Evolutionary conservation across 2,113 vertebrate species (phyloP), one percentile per base, ranked within the genome.

Genomic region (Microcebus ravelobensis): DNA sequence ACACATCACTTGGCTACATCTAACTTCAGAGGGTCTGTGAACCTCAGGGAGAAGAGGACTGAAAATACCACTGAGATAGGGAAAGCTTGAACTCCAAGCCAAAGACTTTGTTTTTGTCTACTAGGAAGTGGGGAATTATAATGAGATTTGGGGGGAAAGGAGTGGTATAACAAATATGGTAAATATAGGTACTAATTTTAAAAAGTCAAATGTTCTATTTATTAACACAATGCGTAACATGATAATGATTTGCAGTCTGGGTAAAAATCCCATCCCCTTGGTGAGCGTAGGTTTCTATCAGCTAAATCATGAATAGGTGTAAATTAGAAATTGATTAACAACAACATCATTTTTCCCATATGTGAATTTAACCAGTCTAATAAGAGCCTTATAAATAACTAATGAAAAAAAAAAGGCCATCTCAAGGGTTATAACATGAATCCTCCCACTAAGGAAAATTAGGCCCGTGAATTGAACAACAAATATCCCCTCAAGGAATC

Each of bases 311-410:
- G 59, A 76, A 77, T 61, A 87, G 70, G 50, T 92, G 25, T 61
- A 68, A 70, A 80, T 91, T 90, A 85, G 80, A 95, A 96, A 91
- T 57, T 91, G 93, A 96, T 96, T 52, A 87, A 42, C 74, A 87
- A 55, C 84, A 92, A 57, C 14, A 67, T 65, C 39, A 77, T 92
- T 87, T 82, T 52, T 57, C 68, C 50, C 85, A 84, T 45, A 17
- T 88, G 96, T 79, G 73, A 59, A 73, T 63, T 85, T 85, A 95
- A 73, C n/a, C 71, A 73, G 29, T 61, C 52, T 96, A 90, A 87
- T 93, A 80, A 79, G 61, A 95, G 71, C 55, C 83, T 96, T 87
- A 90, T 82, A 95, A 97, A 94, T 91, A 85, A 96, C 85, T 95
- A 74, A 94, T 59, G 67, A 85, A 82, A 90, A 45, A 45, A 39